Conservation (phyloP, 2,113 vertebrate species). For the Brienomyrus brachyistius region DNA sequence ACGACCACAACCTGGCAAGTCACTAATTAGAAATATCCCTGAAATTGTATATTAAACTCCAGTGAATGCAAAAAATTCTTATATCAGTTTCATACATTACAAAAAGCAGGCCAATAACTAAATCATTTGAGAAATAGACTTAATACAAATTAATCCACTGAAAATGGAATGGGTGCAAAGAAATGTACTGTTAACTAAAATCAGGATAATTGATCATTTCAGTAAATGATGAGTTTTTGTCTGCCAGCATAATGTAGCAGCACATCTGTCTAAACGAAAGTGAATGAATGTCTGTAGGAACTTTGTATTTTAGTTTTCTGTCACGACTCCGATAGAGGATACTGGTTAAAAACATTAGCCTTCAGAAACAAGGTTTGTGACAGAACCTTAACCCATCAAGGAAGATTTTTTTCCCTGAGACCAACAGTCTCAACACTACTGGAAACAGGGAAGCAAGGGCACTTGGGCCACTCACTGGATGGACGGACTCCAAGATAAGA, state of each 20-base stretch:
- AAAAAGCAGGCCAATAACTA: not conserved
- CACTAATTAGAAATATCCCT: not conserved
- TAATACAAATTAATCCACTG: not conserved
- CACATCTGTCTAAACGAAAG: not conserved
- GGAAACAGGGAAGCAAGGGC: not conserved
- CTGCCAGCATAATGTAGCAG: not conserved
- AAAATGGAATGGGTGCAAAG: not conserved
- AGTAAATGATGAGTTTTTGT: not conserved
- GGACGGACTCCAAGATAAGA: not conserved
- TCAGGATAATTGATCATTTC: not conserved
- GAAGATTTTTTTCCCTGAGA: not conserved
- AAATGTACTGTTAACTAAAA: not conserved
- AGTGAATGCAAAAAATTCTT: not conserved
- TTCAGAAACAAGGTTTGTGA: not conserved
- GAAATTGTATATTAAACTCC: not conserved
- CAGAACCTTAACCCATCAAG: not conserved
- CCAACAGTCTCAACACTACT: not conserved
- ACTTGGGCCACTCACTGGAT: not conserved
- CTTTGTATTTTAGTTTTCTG: not conserved
- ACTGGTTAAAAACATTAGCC: not conserved
- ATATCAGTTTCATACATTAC: not conserved
- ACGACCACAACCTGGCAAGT: not conserved
- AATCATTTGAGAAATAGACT: not conserved
- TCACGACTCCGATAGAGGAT: not conserved
- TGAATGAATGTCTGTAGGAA: not conserved